Evolutionary conservation across 2,113 vertebrate genomes (phyloP).

Genomic region (Oreochromis aureus): DNA sequence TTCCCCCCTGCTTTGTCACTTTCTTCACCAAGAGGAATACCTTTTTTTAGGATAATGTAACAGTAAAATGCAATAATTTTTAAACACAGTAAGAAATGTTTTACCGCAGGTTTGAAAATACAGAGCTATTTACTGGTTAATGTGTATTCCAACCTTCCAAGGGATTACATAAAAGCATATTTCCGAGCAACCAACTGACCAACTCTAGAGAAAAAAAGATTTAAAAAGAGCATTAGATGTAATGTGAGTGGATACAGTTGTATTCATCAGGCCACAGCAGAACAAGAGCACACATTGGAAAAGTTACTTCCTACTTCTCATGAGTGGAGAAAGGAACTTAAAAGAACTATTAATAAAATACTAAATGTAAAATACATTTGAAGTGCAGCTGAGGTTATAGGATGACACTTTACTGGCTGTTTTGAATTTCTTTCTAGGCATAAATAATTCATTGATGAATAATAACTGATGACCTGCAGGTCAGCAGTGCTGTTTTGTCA

Average conservation of each 20-base stretch:
- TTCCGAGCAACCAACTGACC: neutral
- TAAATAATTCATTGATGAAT: neutral
- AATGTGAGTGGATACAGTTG: neutral
- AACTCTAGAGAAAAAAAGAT: neutral
- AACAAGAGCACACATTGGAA: neutral
- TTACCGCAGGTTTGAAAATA: neutral
- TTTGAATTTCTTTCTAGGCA: neutral
- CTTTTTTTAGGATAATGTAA: neutral
- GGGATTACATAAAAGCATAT: neutral
- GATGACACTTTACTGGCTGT: neutral
- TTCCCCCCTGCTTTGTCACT: neutral
- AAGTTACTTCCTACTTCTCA: neutral
- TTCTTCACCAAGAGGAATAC: neutral
- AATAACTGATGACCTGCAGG: neutral
- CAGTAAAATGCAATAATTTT: neutral
- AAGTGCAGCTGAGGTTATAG: neutral
- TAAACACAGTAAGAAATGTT: neutral
- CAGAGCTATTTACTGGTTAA: neutral
- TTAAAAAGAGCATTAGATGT: neutral
- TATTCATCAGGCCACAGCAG: neutral
- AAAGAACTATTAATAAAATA: neutral
- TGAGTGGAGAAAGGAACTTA: neutral
- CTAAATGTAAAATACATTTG: neutral
- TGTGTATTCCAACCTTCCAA: neutral
- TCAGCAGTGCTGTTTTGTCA: constrained; percentile 15